Base-by-base conservation (phyloP, 2,113 vertebrate genomes). In the Chloebia gouldiae region DNA sequence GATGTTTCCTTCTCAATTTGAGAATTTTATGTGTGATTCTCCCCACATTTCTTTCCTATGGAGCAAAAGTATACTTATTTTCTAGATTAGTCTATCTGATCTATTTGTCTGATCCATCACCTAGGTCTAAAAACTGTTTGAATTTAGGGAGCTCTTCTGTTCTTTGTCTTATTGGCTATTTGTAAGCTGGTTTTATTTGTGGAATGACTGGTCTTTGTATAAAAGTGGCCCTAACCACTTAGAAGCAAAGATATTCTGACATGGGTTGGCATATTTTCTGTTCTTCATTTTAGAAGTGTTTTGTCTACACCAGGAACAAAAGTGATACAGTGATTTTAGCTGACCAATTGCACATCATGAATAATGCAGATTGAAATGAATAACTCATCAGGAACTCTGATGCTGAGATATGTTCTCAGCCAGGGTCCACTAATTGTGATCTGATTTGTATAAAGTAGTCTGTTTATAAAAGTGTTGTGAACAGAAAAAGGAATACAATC, bases 301-400 rank as follows among this genome's bases (percentile, higher is more conserved):
- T 83, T 84, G 65, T 82, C 92, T 95, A 82, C 40, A 82, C 39
- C 31, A 44, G 72, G 56, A 92, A 54, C 45, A 92, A 73, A 93
- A 93, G 69, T 23, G 66, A 81, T 88, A 45, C 56, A 0, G 0
- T 93, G 85, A 92, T 95, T 95, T 95, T 90, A 86, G 88, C 85
- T 96, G 94, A 96, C 96, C 96, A 90, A 11, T 95, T 94, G 83
- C 80, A 82, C 61, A 66, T 81, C 64, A 86, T 92, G 82, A 96
- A 96, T 96, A 97, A 97, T 91, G 77, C 86, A 96, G 66, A 71
- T 37, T 56, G 56, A 90, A 94, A 95, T 95, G 49, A 97, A 94
- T 92, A 93, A 88, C 93, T 82, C 61, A 93, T 86, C 92, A 92
- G 71, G 68, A 94, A 19, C 57, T 77, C 82, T 91, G 77, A 81